Conservation (phyloP, 2,797 vertebrate genomes). For the Gouania willdenowi region DNA sequence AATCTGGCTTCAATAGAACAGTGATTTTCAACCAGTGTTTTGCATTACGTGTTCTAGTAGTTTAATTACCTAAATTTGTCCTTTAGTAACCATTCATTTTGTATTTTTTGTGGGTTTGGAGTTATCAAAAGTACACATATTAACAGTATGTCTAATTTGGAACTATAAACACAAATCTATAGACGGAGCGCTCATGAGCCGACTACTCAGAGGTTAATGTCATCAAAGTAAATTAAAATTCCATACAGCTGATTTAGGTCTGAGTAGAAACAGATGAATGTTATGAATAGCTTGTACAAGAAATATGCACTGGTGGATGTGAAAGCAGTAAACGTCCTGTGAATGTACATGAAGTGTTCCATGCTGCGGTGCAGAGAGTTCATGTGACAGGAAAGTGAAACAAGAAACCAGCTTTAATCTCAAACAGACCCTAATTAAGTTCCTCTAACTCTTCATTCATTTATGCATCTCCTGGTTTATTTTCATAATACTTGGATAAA, state of each 20-base stretch:
- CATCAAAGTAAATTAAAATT: slow-evolving; percentile 13
- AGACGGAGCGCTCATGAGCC: too few relatives aligned
- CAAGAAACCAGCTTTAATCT: slow-evolving; percentile 11
- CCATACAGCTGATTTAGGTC: neutral
- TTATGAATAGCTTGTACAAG: neutral
- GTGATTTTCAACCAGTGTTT: too few relatives aligned
- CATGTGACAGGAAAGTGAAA: slow-evolving; percentile 21
- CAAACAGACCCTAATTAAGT: slow-evolving; percentile 19
- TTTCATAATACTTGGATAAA: slow-evolving; percentile 7
- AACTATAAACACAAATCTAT: too few relatives aligned
- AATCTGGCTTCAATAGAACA: too few relatives aligned
- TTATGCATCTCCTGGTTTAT: slow-evolving; percentile 2
- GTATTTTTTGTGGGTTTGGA: too few relatives aligned
- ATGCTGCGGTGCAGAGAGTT: slow-evolving; percentile 12
- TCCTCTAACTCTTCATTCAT: slow-evolving; percentile 13
- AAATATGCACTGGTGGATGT: slow-evolving; percentile 1
- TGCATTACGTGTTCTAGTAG: too few relatives aligned
- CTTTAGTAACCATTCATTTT: too few relatives aligned
- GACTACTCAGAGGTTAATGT: too few relatives aligned
- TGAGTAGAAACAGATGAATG: slow-evolving; percentile 45
- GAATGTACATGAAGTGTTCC: neutral
- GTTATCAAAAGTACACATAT: too few relatives aligned
- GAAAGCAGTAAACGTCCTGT: neutral
- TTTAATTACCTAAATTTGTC: too few relatives aligned
- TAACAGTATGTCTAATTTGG: too few relatives aligned